Base-by-base conservation (phyloP, 1,140 invertebrate genomes). In the Diorhabda carinulata region DNA sequence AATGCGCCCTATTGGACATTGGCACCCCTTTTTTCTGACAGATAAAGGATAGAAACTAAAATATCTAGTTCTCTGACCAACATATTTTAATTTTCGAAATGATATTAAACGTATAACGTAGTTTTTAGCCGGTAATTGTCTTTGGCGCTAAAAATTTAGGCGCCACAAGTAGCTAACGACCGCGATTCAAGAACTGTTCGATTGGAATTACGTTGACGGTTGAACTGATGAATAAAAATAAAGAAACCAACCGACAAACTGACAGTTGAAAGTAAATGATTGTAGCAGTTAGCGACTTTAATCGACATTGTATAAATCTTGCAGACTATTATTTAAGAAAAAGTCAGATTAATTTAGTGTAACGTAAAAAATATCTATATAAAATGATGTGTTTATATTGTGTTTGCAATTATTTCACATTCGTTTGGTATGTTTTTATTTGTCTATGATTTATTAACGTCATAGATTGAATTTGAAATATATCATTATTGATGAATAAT, bases 81-180 rank as follows among this genome's bases (percentile, higher is more conserved):
- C 41, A 43, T 62, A 62, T 62, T 62, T 43, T 10, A 62, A 62
- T 62, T 62, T 62, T 62, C 3, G 25, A 43, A 62, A 62, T 43
- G 61, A n/a, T 43, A 62, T 62, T 62, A 62, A 62, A 62, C 8
- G 41, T 41, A 62, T 41, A 62, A 62, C 42, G 61, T 44, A 44
- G 61, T 62, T 62, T 62, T 62, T 62, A 10, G 58, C 58, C 58
- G 61, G 43, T 44, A 43, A 62, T 62, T 62, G 61, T 62, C 43
- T 62, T 62, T 62, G 61, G 61, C 61, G 61, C 61, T 62, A 43
- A 62, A 60, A 62, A 43, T 62, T 62, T 43, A 62, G 61, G 61
- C 61, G 61, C 61, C 61, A 62, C 41, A 62, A 62, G 25, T 60
- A 60, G 42, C 61, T 43, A 43, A 62, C 61, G 41, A 10, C 61